Evolutionary conservation across 1,140 invertebrate species (phyloP).

Genomic region (Atta texana): DNA sequence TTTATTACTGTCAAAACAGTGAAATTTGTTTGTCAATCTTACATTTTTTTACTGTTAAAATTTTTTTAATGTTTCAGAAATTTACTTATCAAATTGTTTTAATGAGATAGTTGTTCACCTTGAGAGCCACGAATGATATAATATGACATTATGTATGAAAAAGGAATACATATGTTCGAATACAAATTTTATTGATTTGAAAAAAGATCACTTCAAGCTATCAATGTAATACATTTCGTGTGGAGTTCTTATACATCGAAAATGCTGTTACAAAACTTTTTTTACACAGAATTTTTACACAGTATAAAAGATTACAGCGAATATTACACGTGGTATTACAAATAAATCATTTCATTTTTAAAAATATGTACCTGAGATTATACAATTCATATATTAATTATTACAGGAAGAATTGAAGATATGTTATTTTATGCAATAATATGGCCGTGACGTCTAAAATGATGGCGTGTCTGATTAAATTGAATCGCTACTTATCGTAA

Average conservation of each 20-base stretch:
- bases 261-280: not conserved
- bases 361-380: not conserved
- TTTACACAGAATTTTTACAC: not conserved
- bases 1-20: not conserved
- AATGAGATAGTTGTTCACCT: conserved; percentile 18
- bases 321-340: not conserved
- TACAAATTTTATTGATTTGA: not conserved
- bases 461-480: conserved; percentile 9
- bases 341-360: not conserved
- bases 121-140: conserved; percentile 26
- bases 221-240: not conserved
- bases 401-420: not conserved
- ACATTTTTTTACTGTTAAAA: not conserved
- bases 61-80: conserved; percentile 18
- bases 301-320: not conserved
- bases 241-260: not conserved
- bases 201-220: not conserved
- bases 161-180: not conserved
- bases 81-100: conserved; percentile 11
- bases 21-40: not conserved
- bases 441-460: not conserved
- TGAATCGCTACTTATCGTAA: not conserved
- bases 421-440: conserved; percentile 2
- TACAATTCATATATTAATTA: not conserved
- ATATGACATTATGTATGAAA: conserved; percentile 20